These are phyloP conservation scores for Plebejus melissa DNA, from an alignment of 2,888 invertebrate genomes.

Conservation along the genomic window DNA sequence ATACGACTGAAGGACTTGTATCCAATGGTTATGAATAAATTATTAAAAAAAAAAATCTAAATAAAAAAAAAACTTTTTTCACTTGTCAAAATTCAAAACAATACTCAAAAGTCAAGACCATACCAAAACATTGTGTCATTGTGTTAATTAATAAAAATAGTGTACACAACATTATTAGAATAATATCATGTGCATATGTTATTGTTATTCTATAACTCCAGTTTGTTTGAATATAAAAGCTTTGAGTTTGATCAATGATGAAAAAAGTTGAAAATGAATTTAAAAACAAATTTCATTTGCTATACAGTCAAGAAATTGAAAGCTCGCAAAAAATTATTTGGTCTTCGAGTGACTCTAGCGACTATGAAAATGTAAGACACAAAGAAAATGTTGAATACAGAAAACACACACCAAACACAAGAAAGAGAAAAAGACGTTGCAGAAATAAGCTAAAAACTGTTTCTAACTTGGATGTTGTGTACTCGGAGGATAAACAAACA, in stretches of 20 bases:
- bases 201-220: not conserved
- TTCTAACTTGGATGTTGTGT: constrained; percentile 55
- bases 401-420: constrained; percentile 37
- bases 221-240: not conserved
- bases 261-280: constrained; percentile 45
- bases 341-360: constrained; percentile 64
- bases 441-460: constrained; percentile 48
- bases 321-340: constrained; percentile 58
- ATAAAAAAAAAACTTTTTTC: too few species aligned
- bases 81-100: too few species aligned
- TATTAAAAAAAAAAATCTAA: too few species aligned
- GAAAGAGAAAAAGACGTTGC: constrained; percentile 54
- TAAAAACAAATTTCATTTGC: constrained; percentile 46
- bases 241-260: not conserved
- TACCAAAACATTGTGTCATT: too few species aligned
- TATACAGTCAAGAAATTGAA: constrained; percentile 55
- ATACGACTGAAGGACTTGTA: too few species aligned
- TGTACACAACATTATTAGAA: too few species aligned
- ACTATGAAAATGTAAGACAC: constrained; percentile 48
- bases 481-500: constrained; percentile 43
- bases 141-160: too few species aligned
- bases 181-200: not conserved
- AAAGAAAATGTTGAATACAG: constrained; percentile 39
- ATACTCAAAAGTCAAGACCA: too few species aligned
- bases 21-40: too few species aligned